Base-by-base conservation (phyloP, 2,797 vertebrate genomes). In the Crocidura indochinensis region DNA sequence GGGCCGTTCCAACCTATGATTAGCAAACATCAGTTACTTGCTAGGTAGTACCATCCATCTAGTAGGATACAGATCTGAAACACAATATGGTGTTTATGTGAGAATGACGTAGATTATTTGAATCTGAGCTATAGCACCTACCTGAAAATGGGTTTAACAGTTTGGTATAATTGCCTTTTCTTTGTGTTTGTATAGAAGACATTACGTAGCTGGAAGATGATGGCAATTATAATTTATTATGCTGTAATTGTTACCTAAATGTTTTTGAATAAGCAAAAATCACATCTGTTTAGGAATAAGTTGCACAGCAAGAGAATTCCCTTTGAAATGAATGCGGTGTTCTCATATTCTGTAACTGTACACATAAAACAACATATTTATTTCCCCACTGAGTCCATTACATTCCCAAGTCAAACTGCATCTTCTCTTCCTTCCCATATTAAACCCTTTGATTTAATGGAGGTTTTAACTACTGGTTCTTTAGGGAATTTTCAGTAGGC, bases 381-480 rank as follows among this genome's bases (percentile, higher is more conserved):
- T 98, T 97, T 98, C 96, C 97, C 97, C 97, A 97, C 97, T 97
- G 97, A 98, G 97, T 97, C 97, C 97, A 96, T 96, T 97, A 98
- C 97, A 97, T 98, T 98, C 97, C 98, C 97, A 97, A 98, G 97
- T 98, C 97, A 98, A 97, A 97, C 97, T 97, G 97, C 97, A 98
- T 97, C 97, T 97, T 98, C 98, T 98, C 97, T 98, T 98, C 97
- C 97, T 97, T 97, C 98, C 98, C 97, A 97, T 98, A 97, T 98
- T 98, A 98, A 98, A 98, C 98, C 98, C 98, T 98, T 98, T 98
- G 98, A 98, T 98, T 99, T 98, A 98, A 98, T 98, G 98, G 98
- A 98, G 97, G 98, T 98, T 98, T 98, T 99, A 98, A 98, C 98
- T 98, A 98, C 98, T 97, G 95, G 97, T 98, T 99, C 98, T 98